Percentiles rank a stretch among this genome's conserved stretches.
Conservation (phyloP, 2,797 vertebrate genomes). For the Silurus lanzhouensis region DNA sequence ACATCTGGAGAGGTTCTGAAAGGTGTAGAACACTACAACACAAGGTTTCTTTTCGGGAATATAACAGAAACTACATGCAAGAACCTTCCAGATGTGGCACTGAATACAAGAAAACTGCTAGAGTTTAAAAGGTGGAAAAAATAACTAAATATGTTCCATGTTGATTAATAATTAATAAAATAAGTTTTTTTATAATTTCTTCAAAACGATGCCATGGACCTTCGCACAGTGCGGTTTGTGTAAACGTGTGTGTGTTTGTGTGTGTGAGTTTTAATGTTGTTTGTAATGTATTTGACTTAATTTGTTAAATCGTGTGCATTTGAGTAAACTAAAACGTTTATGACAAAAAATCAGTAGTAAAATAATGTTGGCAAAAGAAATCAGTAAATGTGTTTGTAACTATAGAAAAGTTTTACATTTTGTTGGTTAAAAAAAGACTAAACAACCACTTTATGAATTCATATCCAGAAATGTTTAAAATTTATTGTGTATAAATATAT, state of each 20-base stretch:
- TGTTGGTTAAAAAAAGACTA: neutral
- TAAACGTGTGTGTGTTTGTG: no score
- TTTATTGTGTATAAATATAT: conserved; percentile 99
- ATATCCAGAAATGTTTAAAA: conserved; percentile 90
- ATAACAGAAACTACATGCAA: neutral
- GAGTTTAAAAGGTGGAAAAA: neutral
- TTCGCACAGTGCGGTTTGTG: neutral
- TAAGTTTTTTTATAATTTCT: neutral
- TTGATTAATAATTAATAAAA: neutral
- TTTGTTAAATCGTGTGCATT: neutral
- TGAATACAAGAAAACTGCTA: neutral
- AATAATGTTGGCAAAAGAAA: neutral
- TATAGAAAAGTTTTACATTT: neutral
- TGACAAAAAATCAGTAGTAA: neutral
- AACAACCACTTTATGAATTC: conserved; percentile 56
- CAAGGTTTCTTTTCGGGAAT: neutral
- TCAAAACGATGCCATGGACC: no score
- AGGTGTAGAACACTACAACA: neutral
- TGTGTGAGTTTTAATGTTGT: neutral
- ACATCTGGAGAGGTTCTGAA: neutral
- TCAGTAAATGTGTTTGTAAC: neutral
- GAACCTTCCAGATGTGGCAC: neutral
- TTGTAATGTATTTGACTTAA: neutral
- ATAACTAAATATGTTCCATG: neutral
- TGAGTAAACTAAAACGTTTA: neutral